A percentile compares a stretch with the other conserved stretches of the same genome.
phyloP scores from a whole-genome alignment of 1,140 invertebrate species.

The Zaprionus ornatus region DNA sequence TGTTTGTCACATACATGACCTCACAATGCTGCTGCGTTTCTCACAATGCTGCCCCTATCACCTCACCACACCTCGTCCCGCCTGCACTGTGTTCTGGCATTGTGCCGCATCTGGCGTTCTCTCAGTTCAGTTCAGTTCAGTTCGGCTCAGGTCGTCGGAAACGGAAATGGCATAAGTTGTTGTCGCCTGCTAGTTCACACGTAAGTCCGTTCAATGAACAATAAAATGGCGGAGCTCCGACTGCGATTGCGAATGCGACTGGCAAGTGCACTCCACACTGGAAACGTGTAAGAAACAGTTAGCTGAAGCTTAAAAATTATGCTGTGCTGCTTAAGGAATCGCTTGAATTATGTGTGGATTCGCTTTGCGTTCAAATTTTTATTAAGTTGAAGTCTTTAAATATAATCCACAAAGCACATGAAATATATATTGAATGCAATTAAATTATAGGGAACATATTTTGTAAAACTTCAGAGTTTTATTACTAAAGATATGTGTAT shows the following conservation, averaged over 20 bases:
- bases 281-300: not conserved
- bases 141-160: slow-evolving; percentile 55
- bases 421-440: not conserved
- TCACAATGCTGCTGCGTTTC: slow-evolving; percentile 62
- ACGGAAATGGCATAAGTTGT: slow-evolving; percentile 82
- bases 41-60: slow-evolving; percentile 34
- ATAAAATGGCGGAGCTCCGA: slow-evolving; percentile 59
- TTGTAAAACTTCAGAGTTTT: not conserved
- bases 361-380: not conserved
- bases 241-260: slow-evolving; percentile 19
- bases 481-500: not conserved
- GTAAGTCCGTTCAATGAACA: slow-evolving; percentile 78
- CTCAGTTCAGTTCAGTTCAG: not conserved
- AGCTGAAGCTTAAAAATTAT: not conserved
- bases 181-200: slow-evolving; percentile 80
- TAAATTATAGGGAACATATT: not conserved
- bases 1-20: slow-evolving; percentile 82
- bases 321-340: not conserved
- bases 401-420: not conserved
- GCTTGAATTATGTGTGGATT: not conserved
- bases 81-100: not conserved
- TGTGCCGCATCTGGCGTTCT: slow-evolving; percentile 9
- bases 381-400: not conserved
- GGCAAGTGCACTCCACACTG: slow-evolving; percentile 1
- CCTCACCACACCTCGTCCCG: not conserved